Evolutionary conservation across 2,797 vertebrate species (phyloP), one percentile per base, ranked within the genome.

Genomic region (Pseudopleuronectes americanus): DNA sequence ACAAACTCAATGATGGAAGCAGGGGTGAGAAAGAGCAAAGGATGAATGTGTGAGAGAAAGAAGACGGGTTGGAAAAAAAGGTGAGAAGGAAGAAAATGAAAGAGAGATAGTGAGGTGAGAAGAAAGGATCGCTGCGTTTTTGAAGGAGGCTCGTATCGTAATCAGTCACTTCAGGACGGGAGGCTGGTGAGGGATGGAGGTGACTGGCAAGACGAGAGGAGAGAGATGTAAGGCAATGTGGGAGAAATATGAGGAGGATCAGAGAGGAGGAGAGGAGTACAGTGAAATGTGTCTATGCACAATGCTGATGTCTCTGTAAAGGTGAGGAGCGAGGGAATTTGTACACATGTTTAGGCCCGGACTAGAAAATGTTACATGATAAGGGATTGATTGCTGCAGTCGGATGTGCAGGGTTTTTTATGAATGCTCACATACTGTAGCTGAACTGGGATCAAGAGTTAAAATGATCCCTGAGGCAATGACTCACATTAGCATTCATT

Each of bases 211-310:
- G 71, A 57, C 60, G 70, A 74, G 61, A 70, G 13, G 74, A 64
- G 75, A 65, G 68, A 79, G 53, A 76, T 77, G 84, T 66, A 58
- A 80, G 80, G 63, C 80, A 68, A 38, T 70, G 80, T 87, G 81
- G 71, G 75, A 78, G 77, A 85, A 67, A 24, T 62, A 67, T 33
- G 17, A 71, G 68, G 69, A 84, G 61, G 60, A 68, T 54, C 49
- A 73, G 66, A 76, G 71, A 47, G 51, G 57, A 79, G 71, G 51
- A 55, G 77, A 68, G 53, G 62, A 65, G 68, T 55, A 68, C 55
- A 26, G 66, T 19, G 26, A 21, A 76, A 68, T 49, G 48, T 85
- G 68, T 79, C 75, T n/a, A 49, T 72, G 73, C 79, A 78, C 17
- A 80, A 77, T 72, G 81, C 64, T 65, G 64, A 67, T 65, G 70